Evolutionary conservation across 2,888 invertebrate genomes (phyloP).

Genomic region (Oligia strigilis): DNA sequence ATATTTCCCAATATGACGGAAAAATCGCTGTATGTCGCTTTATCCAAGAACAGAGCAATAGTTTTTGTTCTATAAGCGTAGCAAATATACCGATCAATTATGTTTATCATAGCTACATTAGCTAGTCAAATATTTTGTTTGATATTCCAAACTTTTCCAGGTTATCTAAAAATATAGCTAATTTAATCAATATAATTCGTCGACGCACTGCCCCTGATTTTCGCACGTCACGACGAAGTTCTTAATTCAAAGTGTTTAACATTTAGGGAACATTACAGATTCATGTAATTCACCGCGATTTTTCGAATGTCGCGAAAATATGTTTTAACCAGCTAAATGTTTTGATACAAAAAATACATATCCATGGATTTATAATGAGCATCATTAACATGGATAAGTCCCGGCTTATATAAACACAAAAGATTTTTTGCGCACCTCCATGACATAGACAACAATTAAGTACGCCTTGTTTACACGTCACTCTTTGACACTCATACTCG

Average conservation of each 20-base stretch:
- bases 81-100: background rate
- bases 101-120: conserved; percentile 6
- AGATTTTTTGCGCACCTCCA: conserved; percentile 29
- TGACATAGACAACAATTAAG: conserved; percentile 37
- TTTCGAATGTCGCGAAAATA: background rate
- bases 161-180: conserved; percentile 23
- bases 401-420: conserved; percentile 11
- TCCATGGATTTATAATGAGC: conserved; percentile 14
- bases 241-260: background rate
- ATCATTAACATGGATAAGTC: conserved; percentile 1
- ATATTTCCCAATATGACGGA: conserved; percentile 58
- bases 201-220: background rate
- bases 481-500: conserved; percentile 49
- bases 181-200: conserved; percentile 30
- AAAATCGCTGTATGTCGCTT: conserved; percentile 14
- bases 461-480: conserved; percentile 47
- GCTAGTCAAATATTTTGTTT: conserved; percentile 16
- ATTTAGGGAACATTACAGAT: conserved; percentile 25
- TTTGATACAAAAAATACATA: conserved; percentile 14
- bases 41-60: background rate
- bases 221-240: conserved; percentile 9
- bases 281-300: conserved; percentile 40
- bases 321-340: conserved; percentile 4
- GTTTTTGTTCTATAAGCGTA: background rate
- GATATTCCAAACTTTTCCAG: conserved; percentile 48